phyloP scores from a whole-genome alignment of 2,888 invertebrate species.

The Rotaria socialis region DNA sequence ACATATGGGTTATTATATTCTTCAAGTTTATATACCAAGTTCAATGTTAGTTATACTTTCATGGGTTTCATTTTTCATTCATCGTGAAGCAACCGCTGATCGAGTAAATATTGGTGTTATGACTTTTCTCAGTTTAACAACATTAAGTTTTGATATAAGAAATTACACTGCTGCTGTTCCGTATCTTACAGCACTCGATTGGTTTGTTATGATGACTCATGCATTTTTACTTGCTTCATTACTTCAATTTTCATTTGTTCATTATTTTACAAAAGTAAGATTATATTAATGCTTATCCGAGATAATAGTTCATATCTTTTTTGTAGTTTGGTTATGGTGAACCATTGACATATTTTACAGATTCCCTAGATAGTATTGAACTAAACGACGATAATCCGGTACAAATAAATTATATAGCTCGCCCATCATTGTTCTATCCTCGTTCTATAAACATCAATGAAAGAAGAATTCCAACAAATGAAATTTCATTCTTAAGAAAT shows the following conservation, averaged over 20 bases:
- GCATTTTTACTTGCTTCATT: conserved; percentile 66
- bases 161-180: conserved; percentile 78
- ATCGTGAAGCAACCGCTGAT: conserved; percentile 83
- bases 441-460: neutral
- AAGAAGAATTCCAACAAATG: neutral
- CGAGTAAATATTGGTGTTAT: conserved; percentile 58
- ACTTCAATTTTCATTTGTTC: conserved; percentile 88
- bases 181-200: conserved; percentile 79
- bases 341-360: neutral
- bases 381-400: neutral
- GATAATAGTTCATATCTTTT: conserved; percentile 64
- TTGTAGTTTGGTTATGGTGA: conserved; percentile 41
- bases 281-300: too few relatives aligned
- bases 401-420: neutral
- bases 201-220: conserved; percentile 76
- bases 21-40: conserved; percentile 87
- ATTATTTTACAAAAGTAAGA: conserved; percentile 75
- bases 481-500: neutral
- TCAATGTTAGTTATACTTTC: conserved; percentile 83
- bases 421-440: neutral
- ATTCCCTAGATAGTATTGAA: conserved; percentile 1
- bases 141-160: conserved; percentile 73
- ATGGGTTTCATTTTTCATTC: conserved; percentile 92
- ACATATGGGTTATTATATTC: conserved; percentile 84
- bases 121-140: conserved; percentile 78